These are phyloP conservation scores for Halichoerus grypus DNA, from an alignment of 2,113 vertebrate species.

Conservation along the genomic window DNA sequence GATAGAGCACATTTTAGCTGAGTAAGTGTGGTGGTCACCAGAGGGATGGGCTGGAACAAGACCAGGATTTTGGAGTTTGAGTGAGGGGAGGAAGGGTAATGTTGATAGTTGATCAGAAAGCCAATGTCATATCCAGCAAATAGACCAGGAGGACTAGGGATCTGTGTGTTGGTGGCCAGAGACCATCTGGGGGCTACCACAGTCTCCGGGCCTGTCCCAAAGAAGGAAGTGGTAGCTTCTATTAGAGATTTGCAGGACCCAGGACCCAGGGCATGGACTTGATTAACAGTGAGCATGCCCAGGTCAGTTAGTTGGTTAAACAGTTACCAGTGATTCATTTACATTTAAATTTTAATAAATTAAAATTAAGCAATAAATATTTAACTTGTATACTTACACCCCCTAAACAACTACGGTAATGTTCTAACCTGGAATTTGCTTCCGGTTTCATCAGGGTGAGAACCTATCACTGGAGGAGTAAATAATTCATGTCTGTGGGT, in stretches of 20 bases:
- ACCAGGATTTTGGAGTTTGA: background rate
- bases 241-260: background rate
- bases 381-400: background rate
- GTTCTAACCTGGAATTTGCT: constrained; percentile 97
- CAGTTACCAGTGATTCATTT: constrained; percentile 2
- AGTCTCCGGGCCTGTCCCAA: background rate
- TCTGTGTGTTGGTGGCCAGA: background rate
- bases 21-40: background rate
- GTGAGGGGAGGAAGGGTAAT: background rate
- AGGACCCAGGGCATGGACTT: background rate
- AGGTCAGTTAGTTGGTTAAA: background rate
- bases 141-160: background rate
- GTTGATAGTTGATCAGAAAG: background rate
- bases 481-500: constrained; percentile 97
- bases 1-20: background rate
- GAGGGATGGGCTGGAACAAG: background rate
- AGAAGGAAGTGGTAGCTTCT: background rate
- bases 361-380: constrained; percentile 55
- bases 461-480: constrained; percentile 93
- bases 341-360: constrained; percentile 45
- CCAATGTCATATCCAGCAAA: background rate
- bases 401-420: background rate
- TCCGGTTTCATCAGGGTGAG: constrained; percentile 91
- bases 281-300: background rate
- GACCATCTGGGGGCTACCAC: background rate